Evolutionary conservation across 2,888 invertebrate species (phyloP).

Genomic region (Morpho helenor): DNA sequence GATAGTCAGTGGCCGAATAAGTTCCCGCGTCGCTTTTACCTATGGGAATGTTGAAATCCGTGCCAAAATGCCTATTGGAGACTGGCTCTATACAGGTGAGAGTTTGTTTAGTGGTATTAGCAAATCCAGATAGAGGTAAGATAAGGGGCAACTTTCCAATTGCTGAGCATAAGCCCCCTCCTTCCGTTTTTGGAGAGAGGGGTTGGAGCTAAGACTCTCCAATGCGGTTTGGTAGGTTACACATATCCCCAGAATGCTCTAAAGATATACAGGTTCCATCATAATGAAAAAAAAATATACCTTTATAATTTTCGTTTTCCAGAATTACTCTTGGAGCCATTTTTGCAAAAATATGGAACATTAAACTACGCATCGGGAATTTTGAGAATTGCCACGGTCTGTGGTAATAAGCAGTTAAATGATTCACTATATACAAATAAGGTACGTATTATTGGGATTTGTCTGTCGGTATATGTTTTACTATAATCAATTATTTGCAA

Average conservation of each 20-base stretch:
- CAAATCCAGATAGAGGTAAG: too few relatives aligned
- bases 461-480: neutral
- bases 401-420: slow-evolving; percentile 73
- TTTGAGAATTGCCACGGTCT: slow-evolving; percentile 81
- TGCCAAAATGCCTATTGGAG: slow-evolving; percentile 85
- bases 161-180: too few relatives aligned
- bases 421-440: slow-evolving; percentile 49
- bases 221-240: too few relatives aligned
- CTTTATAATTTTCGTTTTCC: neutral
- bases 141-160: too few relatives aligned
- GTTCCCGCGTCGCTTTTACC: slow-evolving; percentile 81
- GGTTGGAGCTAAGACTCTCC: too few relatives aligned
- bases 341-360: slow-evolving; percentile 74
- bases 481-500: neutral
- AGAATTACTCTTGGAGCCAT: slow-evolving; percentile 60
- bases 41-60: slow-evolving; percentile 84
- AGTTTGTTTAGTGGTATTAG: too few relatives aligned
- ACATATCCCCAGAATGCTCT: too few relatives aligned
- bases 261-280: too few relatives aligned
- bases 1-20: slow-evolving; percentile 81
- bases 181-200: too few relatives aligned
- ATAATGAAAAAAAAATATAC: too few relatives aligned
- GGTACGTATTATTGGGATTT: slow-evolving; percentile 26
- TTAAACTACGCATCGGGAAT: slow-evolving; percentile 77
- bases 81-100: slow-evolving; percentile 81